Percentiles rank a stretch among this genome's conserved stretches.
These are phyloP conservation scores for Chrysolina haemoptera DNA, from an alignment of 2,888 invertebrate species.

Conservation along the genomic window DNA sequence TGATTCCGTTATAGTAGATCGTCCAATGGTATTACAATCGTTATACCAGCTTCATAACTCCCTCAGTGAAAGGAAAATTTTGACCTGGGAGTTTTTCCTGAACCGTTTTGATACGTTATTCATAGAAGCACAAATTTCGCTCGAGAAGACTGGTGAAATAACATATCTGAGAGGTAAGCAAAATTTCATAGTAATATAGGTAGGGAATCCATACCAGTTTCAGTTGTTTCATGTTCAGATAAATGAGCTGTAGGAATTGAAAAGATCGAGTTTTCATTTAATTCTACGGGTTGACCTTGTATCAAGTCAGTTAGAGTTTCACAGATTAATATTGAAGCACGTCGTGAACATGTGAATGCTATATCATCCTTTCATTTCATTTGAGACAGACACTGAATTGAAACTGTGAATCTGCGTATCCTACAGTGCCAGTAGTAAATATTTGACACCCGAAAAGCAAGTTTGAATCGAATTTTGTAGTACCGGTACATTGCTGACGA, in stretches of 20 bases:
- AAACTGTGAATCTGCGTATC: slow-evolving; percentile 5
- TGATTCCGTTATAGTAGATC: slow-evolving; percentile 95
- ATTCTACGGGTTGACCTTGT: not conserved
- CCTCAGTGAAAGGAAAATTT: slow-evolving; percentile 89
- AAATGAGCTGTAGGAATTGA: not conserved
- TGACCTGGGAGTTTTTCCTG: slow-evolving; percentile 98
- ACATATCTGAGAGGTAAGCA: slow-evolving; percentile 83
- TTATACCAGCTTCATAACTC: slow-evolving; percentile 95
- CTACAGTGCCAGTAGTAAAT: not conserved
- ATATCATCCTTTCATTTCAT: not conserved
- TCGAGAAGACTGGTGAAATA: slow-evolving; percentile 89
- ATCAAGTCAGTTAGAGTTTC: not conserved
- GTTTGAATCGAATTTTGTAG: not conserved
- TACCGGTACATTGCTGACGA: not conserved
- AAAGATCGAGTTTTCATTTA: not conserved
- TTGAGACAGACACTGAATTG: slow-evolving; percentile 5
- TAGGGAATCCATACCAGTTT: not conserved
- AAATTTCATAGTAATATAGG: not conserved
- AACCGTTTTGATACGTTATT: slow-evolving; percentile 96
- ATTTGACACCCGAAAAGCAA: not conserved
- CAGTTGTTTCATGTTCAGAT: no score
- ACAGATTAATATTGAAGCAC: not conserved
- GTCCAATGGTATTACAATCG: slow-evolving; percentile 96
- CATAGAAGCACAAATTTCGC: slow-evolving; percentile 94
- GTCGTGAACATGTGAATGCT: not conserved